Percentiles rank a stretch among this genome's conserved stretches.
Evolutionary conservation across 1,140 invertebrate species (phyloP).

Genomic region (Pissodes strobi): DNA sequence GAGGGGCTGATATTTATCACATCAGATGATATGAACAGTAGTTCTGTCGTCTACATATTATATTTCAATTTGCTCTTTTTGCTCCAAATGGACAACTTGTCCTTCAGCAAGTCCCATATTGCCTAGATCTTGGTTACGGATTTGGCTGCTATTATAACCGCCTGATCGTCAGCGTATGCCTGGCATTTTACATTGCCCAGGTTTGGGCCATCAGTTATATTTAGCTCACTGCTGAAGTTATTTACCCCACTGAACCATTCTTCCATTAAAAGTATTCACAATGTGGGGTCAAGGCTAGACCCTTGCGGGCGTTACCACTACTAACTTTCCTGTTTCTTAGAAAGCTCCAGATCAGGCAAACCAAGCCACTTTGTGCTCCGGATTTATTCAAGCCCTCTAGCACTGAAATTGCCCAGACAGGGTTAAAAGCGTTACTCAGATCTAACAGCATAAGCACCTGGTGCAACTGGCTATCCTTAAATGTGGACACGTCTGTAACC

Average conservation of each 20-base stretch:
- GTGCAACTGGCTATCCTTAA: conserved; percentile 1
- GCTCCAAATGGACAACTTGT: too few species aligned
- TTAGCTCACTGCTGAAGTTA: too few species aligned
- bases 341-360: too few species aligned
- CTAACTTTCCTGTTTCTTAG: conserved; percentile 7
- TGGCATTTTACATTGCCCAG: neutral
- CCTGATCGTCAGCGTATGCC: too few species aligned
- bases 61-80: conserved; percentile 16
- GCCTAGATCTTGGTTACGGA: too few species aligned
- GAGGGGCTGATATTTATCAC: neutral
- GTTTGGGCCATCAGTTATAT: too few species aligned
- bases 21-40: conserved; percentile 16
- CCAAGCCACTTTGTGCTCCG: neutral
- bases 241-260: conserved; percentile 23
- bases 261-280: conserved; percentile 37
- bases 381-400: neutral
- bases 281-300: conserved; percentile 24
- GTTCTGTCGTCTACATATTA: conserved; percentile 27
- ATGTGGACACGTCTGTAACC: too few species aligned
- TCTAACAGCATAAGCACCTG: conserved; percentile 15
- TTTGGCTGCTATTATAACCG: too few species aligned
- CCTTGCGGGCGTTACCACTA: conserved; percentile 33
- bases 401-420: conserved; percentile 11
- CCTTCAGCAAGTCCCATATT: too few species aligned
- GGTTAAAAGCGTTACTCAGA: conserved; percentile 25